A percentile compares a stretch with the other conserved stretches of the same genome.
phyloP scores from a whole-genome alignment of 2,113 vertebrate species.

The Varanus salvator region DNA sequence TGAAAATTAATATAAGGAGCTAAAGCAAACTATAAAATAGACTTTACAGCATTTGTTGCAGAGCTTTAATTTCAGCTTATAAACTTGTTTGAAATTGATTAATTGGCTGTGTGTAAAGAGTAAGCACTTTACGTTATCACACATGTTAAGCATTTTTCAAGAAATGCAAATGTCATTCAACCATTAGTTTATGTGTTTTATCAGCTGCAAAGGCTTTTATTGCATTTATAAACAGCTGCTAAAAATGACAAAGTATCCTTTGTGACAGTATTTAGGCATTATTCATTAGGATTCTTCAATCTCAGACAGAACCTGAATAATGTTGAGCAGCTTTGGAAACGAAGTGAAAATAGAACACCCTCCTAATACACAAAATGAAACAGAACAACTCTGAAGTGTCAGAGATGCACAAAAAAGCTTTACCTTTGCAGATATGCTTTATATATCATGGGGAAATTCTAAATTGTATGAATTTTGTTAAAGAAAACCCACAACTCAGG shows the following conservation, averaged over 20 bases:
- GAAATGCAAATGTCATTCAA: conserved; percentile 36
- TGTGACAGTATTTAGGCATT: conserved; percentile 28
- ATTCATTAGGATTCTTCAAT: conserved; percentile 5
- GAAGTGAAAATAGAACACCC: background rate
- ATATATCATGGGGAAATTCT: background rate
- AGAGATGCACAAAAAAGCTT: background rate
- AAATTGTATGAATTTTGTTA: background rate
- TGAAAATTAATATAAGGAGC: background rate
- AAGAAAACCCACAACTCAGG: background rate
- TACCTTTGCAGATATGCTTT: background rate
- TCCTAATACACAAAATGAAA: background rate
- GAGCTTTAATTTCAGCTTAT: background rate
- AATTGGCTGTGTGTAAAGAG: conserved; percentile 24
- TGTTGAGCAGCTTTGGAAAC: background rate
- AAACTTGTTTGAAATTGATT: conserved; percentile 38
- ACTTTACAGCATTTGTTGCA: background rate
- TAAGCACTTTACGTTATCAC: conserved; percentile 13
- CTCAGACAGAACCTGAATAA: background rate
- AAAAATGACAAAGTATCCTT: conserved; percentile 16
- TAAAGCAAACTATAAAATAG: background rate
- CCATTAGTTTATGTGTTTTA: conserved; percentile 17
- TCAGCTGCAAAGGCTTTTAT: conserved; percentile 42
- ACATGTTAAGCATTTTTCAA: conserved; percentile 16
- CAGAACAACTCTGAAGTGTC: background rate
- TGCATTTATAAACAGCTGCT: conserved; percentile 34